Evolutionary conservation across 2,888 invertebrate genomes (phyloP).

Genomic region (Serripes groenlandicus): DNA sequence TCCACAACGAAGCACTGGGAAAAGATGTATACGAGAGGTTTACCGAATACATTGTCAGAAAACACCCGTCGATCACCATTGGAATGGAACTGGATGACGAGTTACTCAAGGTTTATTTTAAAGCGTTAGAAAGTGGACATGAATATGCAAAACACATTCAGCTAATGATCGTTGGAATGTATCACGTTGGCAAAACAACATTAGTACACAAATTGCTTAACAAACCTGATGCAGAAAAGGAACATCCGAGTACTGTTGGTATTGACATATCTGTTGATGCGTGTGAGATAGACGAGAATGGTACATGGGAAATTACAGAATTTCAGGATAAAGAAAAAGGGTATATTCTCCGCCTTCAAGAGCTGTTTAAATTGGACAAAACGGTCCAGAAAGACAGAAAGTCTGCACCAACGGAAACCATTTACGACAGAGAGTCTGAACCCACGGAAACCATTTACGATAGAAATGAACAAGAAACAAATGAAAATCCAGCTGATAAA

Average conservation of each 20-base stretch:
- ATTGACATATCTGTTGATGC: constrained; percentile 41
- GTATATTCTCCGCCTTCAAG: neutral
- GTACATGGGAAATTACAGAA: neutral
- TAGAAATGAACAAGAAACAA: neutral
- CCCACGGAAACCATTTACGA: neutral
- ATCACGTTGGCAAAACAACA: constrained; percentile 55
- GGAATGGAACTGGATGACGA: constrained; percentile 21
- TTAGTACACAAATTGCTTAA: constrained; percentile 40
- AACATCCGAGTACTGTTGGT: constrained; percentile 40
- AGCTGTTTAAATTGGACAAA: neutral
- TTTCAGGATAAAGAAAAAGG: neutral
- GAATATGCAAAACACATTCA: constrained; percentile 33
- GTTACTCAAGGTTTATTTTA: constrained; percentile 26
- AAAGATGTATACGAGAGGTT: neutral
- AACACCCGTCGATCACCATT: neutral
- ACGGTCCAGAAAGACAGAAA: too few relatives aligned
- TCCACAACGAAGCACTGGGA: neutral
- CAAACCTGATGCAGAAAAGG: neutral
- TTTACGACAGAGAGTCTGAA: neutral
- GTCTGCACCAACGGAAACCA: neutral
- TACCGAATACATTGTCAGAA: neutral
- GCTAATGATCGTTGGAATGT: constrained; percentile 57
- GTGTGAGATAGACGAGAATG: neutral
- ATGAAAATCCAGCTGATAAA: too few relatives aligned
- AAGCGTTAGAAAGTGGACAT: constrained; percentile 30